Base-by-base conservation (phyloP, 1,140 invertebrate species). In the Dendroctonus valens region DNA sequence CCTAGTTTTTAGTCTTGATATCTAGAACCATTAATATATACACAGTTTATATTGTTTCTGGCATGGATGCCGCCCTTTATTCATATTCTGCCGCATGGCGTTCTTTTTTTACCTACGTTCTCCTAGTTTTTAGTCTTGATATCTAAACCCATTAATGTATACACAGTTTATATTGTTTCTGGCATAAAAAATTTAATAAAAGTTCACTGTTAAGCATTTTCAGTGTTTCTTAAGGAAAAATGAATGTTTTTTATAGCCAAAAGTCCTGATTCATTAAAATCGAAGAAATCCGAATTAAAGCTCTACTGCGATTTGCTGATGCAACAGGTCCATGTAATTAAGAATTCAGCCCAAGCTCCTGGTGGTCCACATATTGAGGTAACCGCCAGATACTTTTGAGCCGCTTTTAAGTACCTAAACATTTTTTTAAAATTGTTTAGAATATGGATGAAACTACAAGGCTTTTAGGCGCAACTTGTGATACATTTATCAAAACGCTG, bases 281-380 rank as follows among this genome's bases (percentile, higher is more conserved):
- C 86, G 41, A 93, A 92, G 76, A 90, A 90, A 73, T 91, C 89
- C 49, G 90, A 93, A 79, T 78, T 93, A 48, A 79, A 89, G 67
- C 78, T 92, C 11, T 92, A 92, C 75, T 91, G 90, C 83, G 90
- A 92, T 79, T 79, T 92, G 12, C 79, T 93, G 59, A 92, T 92
- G 89, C 90, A 92, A 78, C 90, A 92, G 80, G 89, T 92, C 7
- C 89, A 92, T 82, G 85, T 85, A 40, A 82, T 92, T 0, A 92
- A 91, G 78, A 84, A 84, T 76, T 85, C 86, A 59, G 85, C 83
- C 59, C 84, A 79, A 72, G 72, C 77, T 67, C 80, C 87, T 69
- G 77, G 80, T 70, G 82, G 82, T 7, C 64, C 62, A 42, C 57
- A 61, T 14, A 67, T 68, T 12, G 70, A 69, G 50, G 67, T 69